Evolutionary conservation across 2,113 vertebrate genomes (phyloP).

Genomic region (Hemicordylus capensis): DNA sequence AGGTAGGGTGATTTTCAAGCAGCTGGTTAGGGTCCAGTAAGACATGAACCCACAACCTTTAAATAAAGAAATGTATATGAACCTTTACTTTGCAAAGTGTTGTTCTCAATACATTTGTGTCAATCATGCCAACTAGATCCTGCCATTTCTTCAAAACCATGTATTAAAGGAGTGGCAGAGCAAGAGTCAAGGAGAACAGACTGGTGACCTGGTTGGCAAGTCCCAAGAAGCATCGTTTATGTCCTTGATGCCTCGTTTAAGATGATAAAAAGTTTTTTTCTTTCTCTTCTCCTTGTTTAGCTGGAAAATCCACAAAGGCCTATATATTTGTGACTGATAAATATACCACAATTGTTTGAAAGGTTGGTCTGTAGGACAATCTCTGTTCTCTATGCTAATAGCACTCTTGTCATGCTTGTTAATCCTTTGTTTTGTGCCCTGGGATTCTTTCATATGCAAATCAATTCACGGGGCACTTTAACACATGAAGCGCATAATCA

Average conservation of each 20-base stretch:
- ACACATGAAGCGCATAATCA: slow-evolving; percentile 77
- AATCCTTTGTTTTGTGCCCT: slow-evolving; percentile 72
- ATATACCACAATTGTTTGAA: slow-evolving; percentile 51
- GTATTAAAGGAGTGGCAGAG: not conserved
- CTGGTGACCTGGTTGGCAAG: not conserved
- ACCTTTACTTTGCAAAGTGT: not conserved
- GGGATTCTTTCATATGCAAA: slow-evolving; percentile 76
- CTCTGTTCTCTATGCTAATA: slow-evolving; percentile 66
- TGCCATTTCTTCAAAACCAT: not conserved
- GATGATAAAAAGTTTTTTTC: not conserved
- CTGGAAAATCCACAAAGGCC: slow-evolving; percentile 52
- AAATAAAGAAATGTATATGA: too few relatives aligned
- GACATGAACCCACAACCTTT: too few relatives aligned
- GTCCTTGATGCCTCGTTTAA: not conserved
- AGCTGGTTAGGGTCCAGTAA: not conserved
- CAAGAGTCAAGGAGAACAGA: not conserved
- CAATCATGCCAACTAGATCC: not conserved
- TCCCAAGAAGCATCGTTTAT: not conserved
- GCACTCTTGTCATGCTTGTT: slow-evolving; percentile 55
- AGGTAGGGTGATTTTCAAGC: too few relatives aligned
- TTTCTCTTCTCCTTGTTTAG: slow-evolving; percentile 3
- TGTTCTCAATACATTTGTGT: not conserved
- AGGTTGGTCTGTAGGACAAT: slow-evolving; percentile 47
- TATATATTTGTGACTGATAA: slow-evolving; percentile 49
- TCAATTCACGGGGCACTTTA: slow-evolving; percentile 72